Base-by-base conservation (phyloP, 2,888 invertebrate species). In the Habroteleia sp. region DNA sequence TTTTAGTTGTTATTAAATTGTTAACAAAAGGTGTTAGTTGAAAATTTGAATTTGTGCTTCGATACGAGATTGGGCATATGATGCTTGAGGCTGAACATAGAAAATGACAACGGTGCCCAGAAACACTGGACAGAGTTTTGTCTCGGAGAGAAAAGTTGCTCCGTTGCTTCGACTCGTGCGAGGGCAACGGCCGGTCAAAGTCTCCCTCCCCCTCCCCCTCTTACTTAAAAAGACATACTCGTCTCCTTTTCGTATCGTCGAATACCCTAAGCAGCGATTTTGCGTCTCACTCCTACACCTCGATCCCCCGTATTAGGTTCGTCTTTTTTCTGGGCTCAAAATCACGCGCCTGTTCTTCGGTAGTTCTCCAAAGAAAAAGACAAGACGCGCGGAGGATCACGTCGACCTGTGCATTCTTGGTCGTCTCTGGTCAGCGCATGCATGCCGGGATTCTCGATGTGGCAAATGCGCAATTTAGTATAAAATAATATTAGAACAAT, bases 171-270 rank as follows among this genome's bases (percentile, higher is more conserved):
- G 77, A 71, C 78, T 65, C 76, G 46, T 27, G 71, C 76, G 82
- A 79, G 85, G 86, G 87, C 88, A 88, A 88, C 84, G 88, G 82
- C 88, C 88, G 88, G 88, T 87, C 88, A 88, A 85, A 86, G 87
- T 87, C 87, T 84, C 84, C 81, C 83, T 63, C 20, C 27, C 25
- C 23, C 82, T 68, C 6, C 16, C 54, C 87, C 85, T 84, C 83
- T 83, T 69, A 54, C 31, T 13, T 52, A 29, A 20, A 41, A 56
- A 62, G 73, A 52, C 46, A 13, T 63, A 31, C 25, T 71, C 25
- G 41, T 60, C 76, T 76, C 68, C 27, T 66, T 75, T 33, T 50
- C 46, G 39, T 44, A 7, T 14, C 42, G 62, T 50, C 46, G 37
- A 44, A 27, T 37, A 20, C 8, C 8, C 10, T 17, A 4, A 7